Evolutionary conservation across 2,888 invertebrate species (phyloP), one percentile per base, ranked within the genome.

Genomic region (Taphrorychus bicolor): DNA sequence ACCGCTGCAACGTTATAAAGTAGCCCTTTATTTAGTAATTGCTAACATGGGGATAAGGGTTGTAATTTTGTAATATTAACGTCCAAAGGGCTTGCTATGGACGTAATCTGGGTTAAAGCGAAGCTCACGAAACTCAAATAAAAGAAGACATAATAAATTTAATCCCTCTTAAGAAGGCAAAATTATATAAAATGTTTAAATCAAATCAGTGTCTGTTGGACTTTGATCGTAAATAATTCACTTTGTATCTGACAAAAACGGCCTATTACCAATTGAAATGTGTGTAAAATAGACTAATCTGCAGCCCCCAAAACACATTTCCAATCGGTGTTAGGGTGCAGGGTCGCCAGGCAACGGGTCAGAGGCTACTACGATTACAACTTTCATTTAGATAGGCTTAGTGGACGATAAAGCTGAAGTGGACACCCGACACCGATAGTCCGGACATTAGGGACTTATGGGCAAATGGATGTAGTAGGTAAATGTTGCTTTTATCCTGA

Each of bases 301-400:
- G 11, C 32, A 32, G 32, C 11, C 32, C 32, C 32, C n/a, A n/a
- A 14, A 14, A 45, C 45, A 45, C 16, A 45, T 45, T 45, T 45
- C 14, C 45, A 45, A 17, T 45, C 45, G 45, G 3, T 45, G 7
- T 45, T 45, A 5, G 45, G 45, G 45, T 45, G 45, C 66, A 16
- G 45, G 73, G 80, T 80, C 77, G 79, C 79, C 63, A 77, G 77
- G 79, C 79, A 79, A 79, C 79, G 74, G 70, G 70, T 74, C 74
- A 75, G 76, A 76, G 76, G 76, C 78, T 76, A 76, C 74, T 76
- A 65, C 65, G 48, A 65, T 65, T 65, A 65, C 65, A 59, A 65
- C 65, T 65, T 65, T 65, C 59, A 65, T 65, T 65, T 65, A 65
- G 48, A 64, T 64, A 19, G 59, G 59, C 45, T 65, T 65, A 59